A percentile compares a stretch with the other conserved stretches of the same genome.
Evolutionary conservation across 2,113 vertebrate species (phyloP).

Genomic region (Pseudopipra pipra): DNA sequence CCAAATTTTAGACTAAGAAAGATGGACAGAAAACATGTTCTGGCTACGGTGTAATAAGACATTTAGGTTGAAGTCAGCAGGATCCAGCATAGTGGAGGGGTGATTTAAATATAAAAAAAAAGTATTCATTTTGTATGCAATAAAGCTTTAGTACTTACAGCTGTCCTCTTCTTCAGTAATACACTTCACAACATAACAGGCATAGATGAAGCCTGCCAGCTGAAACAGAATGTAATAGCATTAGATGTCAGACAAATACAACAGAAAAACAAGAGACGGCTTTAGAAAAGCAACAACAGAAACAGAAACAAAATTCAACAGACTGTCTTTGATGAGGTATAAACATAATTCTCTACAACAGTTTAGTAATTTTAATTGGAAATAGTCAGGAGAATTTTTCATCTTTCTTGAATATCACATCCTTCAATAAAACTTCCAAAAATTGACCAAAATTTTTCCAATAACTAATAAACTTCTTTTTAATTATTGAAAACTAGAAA

Average conservation of each 20-base stretch:
- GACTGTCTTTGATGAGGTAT: not conserved
- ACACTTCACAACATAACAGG: constrained; percentile 99
- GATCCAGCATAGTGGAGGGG: not conserved
- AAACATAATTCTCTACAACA: not conserved
- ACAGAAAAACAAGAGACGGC: not conserved
- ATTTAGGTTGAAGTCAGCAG: constrained; percentile 1
- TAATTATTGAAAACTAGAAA: not conserved
- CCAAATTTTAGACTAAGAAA: not conserved
- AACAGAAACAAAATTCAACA: not conserved
- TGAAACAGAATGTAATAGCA: constrained; percentile 77
- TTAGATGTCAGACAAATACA: constrained; percentile 58
- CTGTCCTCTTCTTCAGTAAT: constrained; percentile 99
- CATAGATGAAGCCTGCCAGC: constrained; percentile 97
- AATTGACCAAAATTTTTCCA: not conserved
- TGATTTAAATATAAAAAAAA: not conserved
- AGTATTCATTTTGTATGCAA: constrained; percentile 48
- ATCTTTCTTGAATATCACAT: not conserved
- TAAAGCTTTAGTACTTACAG: constrained; percentile 89
- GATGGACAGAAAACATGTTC: not conserved
- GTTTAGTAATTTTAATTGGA: not conserved
- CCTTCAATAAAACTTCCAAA: not conserved
- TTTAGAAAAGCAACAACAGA: not conserved
- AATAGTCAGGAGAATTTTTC: not conserved
- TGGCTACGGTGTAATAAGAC: not conserved
- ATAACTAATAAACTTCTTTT: not conserved